Base-by-base conservation (phyloP, 1,140 invertebrate genomes). In the Papilio dardanus region DNA sequence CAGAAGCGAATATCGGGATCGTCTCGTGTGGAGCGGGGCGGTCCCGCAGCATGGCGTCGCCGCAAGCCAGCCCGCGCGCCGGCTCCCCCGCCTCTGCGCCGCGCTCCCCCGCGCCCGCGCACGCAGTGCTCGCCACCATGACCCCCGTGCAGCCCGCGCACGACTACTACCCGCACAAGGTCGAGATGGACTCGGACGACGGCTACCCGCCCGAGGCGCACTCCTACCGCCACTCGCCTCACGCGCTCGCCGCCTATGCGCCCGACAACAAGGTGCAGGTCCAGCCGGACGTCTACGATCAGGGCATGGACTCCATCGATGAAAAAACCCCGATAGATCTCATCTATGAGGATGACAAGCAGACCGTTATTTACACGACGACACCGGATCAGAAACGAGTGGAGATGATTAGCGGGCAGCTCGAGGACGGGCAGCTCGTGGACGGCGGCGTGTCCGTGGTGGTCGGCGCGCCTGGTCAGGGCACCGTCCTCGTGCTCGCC, bases 321-420 rank as follows among this genome's bases (percentile, higher is more conserved):
- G 95, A 95, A 92, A 94, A 95, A 81, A 95, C 95, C 46, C 96
- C 96, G 76, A 96, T 97, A 81, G 96, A 97, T 91, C 90, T 97
- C 74, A 97, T 97, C 81, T 97, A 97, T 88, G 96, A 97, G 84
- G 96, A 97, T 80, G 96, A 96, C 31, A 96, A 96, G 84, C 96
- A 97, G 85, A 97, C 96, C 0, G 96, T 97, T 28, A 97, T 97
- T 85, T 97, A 97, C 81, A 97, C 96, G 16, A 96, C 96, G 46
- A 95, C 95, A 31, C 93, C 93, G 33, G 93, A 94, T 77, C 93
- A 94, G 81, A 94, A 94, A 77, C 80, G 93, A 40, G 93, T 94
- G 16, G 93, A 94, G 83, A 94, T 94, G 92, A 94, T 94, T 68
- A 94, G 93, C 74, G 93, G 92, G 3, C 92, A 94, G 76, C 74